Conservation (phyloP, 2,888 invertebrate species). For the Tryphoninae sp. region DNA sequence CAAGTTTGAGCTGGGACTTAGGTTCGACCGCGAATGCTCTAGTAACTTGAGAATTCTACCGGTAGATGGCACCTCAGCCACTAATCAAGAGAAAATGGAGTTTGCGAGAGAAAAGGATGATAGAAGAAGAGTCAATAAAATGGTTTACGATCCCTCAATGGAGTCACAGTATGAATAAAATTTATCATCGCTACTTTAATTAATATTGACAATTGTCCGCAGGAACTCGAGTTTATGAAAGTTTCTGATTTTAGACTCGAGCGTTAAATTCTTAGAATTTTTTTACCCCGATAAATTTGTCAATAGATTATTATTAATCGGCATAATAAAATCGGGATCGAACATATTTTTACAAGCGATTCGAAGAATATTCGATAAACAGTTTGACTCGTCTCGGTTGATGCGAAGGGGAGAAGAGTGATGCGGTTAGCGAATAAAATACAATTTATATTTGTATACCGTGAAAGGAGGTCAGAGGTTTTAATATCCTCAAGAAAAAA, state of each 20-base stretch:
- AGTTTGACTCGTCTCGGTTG: conserved; percentile 14
- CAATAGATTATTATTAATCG: neutral
- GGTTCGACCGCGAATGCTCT: conserved; percentile 16
- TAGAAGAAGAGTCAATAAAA: no score
- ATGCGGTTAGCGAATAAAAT: conserved; percentile 10
- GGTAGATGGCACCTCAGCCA: conserved; percentile 65
- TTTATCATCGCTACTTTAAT: no score
- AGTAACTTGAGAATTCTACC: neutral
- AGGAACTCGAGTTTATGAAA: no score
- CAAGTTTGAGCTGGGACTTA: no score
- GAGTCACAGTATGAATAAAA: no score
- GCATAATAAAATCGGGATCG: neutral
- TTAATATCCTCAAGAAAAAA: conserved; percentile 77
- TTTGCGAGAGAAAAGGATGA: no score
- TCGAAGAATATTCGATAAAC: conserved; percentile 32
- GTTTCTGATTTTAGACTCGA: no score
- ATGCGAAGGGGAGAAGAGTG: conserved; percentile 19
- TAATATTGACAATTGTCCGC: no score
- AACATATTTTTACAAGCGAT: neutral
- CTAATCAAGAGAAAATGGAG: neutral
- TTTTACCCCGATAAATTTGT: no score
- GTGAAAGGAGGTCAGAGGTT: conserved; percentile 76
- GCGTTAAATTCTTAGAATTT: no score
- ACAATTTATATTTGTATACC: conserved; percentile 42
- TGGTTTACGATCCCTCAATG: no score